These are phyloP conservation scores for Darevskia nairensis DNA, from an alignment of 2,797 vertebrate species.

Conservation along the genomic window DNA sequence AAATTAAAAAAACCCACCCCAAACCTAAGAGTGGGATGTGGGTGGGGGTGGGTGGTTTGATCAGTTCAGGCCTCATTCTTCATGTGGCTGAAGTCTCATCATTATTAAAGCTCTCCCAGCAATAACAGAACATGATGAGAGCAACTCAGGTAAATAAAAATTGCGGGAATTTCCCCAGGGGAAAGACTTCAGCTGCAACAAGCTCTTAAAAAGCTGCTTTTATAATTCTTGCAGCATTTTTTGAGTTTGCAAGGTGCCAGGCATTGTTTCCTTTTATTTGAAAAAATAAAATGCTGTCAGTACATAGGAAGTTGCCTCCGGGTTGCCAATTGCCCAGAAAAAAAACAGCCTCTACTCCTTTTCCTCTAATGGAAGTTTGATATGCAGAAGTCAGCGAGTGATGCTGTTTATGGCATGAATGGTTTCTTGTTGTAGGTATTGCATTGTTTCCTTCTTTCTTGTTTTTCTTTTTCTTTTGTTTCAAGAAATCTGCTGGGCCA, in stretches of 20 bases:
- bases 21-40: conserved; percentile 16
- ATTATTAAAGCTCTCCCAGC: conserved; percentile 57
- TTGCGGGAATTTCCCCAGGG: conserved; percentile 59
- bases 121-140: conserved; percentile 61
- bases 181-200: conserved; percentile 39
- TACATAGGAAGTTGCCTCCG: too few relatives aligned
- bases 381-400: not conserved
- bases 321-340: not conserved
- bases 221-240: not conserved
- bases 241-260: not conserved
- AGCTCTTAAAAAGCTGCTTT: conserved; percentile 61
- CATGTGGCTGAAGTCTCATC: conserved; percentile 50
- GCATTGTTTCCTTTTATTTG: not conserved
- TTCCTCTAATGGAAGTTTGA: not conserved
- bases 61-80: conserved; percentile 51
- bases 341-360: not conserved
- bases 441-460: too few relatives aligned
- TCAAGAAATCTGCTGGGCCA: too few relatives aligned
- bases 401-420: not conserved
- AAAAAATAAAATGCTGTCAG: not conserved
- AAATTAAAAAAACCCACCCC: conserved; percentile 59
- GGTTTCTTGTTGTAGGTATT: not conserved
- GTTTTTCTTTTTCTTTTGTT: not conserved
- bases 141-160: conserved; percentile 62
- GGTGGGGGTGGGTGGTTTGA: not conserved